These are phyloP conservation scores for Pachycephus smyrnensis DNA, from an alignment of 2,888 invertebrate species.

Conservation along the genomic window DNA sequence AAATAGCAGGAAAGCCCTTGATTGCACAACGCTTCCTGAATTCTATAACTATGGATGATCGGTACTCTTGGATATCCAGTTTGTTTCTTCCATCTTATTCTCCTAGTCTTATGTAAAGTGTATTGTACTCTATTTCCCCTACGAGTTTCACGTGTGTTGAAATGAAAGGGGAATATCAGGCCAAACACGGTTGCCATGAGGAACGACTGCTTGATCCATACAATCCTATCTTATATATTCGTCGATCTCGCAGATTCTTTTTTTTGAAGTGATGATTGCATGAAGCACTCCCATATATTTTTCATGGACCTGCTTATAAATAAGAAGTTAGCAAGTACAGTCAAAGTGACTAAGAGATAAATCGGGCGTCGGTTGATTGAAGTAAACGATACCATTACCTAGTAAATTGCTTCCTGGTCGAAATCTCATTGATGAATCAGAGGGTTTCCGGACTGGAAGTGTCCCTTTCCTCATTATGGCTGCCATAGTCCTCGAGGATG, in stretches of 20 bases:
- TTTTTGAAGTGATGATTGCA: too few relatives aligned
- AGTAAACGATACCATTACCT: neutral
- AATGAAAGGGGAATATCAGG: too few relatives aligned
- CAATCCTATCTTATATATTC: too few relatives aligned
- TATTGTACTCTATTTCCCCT: neutral
- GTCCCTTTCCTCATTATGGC: neutral
- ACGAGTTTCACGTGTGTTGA: neutral
- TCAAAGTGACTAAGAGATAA: neutral
- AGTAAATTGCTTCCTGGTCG: neutral
- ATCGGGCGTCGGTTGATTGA: neutral
- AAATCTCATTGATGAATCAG: neutral
- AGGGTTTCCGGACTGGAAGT: neutral
- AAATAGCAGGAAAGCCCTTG: conserved; percentile 6
- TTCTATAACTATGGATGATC: neutral
- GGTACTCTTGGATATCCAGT: neutral
- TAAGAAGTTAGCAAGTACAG: neutral
- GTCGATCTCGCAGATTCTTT: too few relatives aligned
- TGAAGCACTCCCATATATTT: too few relatives aligned
- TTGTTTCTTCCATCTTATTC: neutral
- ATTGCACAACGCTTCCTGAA: conserved; percentile 8
- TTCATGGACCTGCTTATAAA: neutral
- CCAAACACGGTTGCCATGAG: too few relatives aligned
- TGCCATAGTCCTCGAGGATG: neutral
- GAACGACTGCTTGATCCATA: too few relatives aligned
- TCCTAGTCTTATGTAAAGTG: neutral